Evolutionary conservation across 1,140 invertebrate species (phyloP).

Genomic region (Zaprionus tsacasi): DNA sequence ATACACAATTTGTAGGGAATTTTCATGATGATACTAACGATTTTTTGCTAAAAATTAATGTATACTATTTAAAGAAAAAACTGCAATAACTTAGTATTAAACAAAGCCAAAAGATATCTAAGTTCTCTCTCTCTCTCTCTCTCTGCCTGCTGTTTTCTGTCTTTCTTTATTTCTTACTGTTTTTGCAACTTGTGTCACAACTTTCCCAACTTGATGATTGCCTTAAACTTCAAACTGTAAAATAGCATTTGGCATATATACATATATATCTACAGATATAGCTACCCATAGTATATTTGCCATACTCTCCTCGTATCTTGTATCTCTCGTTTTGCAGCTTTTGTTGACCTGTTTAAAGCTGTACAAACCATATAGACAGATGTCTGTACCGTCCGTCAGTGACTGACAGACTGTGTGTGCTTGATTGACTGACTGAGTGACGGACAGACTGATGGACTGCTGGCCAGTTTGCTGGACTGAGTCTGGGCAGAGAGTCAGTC

Average conservation of each 20-base stretch:
- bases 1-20: not conserved
- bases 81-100: no score
- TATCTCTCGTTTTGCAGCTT: constrained; percentile 13
- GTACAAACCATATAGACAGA: constrained; percentile 38
- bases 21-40: no score
- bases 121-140: not conserved
- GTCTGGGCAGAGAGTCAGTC: constrained; percentile 41
- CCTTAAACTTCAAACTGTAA: constrained; percentile 28
- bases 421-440: constrained; percentile 45
- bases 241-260: constrained; percentile 11
- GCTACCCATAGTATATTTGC: not conserved
- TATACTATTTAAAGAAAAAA: no score
- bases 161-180: not conserved
- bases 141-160: not conserved
- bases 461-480: constrained; percentile 30
- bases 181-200: constrained; percentile 8
- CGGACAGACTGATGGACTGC: constrained; percentile 37
- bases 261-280: not conserved
- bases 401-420: constrained; percentile 17
- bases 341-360: constrained; percentile 44
- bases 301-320: not conserved
- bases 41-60: no score
- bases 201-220: constrained; percentile 35
- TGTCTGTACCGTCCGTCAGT: constrained; percentile 13
- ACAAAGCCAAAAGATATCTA: no score